Evolutionary conservation across 2,113 vertebrate genomes (phyloP), one percentile per base, ranked within the genome.

Genomic region (Toxotes jaculatrix): DNA sequence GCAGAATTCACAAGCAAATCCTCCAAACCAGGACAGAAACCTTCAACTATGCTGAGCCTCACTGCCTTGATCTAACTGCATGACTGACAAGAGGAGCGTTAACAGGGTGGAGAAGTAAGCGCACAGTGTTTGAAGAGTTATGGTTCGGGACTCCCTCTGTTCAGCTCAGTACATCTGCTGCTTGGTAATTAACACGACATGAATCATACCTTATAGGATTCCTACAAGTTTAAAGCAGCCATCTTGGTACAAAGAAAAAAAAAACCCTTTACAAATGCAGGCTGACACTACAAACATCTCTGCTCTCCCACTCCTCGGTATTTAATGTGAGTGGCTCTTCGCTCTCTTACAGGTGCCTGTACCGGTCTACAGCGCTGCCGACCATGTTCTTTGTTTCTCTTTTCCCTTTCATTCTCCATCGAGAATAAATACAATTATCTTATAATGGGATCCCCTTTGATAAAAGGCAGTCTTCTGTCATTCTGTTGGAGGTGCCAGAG

Each of bases 341-440:
- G 3, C 45, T 83, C 64, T 76, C 71, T 68, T 81, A 83, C 85
- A 91, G 85, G 72, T 88, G 68, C 77, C 49, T 62, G 74, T 80
- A 65, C 60, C 59, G 66, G 67, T 86, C 62, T 49, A 45, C 56
- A 36, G 78, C 40, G 55, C 43, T 62, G 75, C 64, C 31, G 40
- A 66, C 51, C 59, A 36, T 62, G 40, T 61, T 86, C 80, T 83
- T 91, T 91, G 79, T 93, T 87, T 88, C 81, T 73, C 70, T 63
- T 67, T 64, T 85, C 16, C 55, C 79, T 83, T 82, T 86, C 69
- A 67, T 76, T 87, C 72, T 38, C 84, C 80, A 80, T 79, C 74
- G 80, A 87, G 84, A 93, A 93, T 88, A 94, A 94, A 94, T 88
- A 91, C 85, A 91, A 92, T 93, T 93, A 93, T 93, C 93, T 92